These are phyloP conservation scores for Caenorhabditis tropicalis DNA, from an alignment of 1,140 invertebrate genomes.

Conservation along the genomic window DNA sequence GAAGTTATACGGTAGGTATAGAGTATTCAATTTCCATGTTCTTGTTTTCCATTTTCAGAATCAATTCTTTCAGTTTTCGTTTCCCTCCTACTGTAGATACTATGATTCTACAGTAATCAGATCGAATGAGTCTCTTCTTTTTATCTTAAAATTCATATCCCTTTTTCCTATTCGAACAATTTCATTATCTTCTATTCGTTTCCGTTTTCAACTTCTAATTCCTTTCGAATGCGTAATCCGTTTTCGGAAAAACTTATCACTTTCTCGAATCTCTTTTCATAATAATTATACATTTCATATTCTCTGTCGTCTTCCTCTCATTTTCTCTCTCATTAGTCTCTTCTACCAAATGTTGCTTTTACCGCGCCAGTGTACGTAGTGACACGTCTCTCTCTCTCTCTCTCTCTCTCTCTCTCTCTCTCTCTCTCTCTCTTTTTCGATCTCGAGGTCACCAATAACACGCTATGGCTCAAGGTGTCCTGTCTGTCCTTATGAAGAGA, in stretches of 20 bases:
- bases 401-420: neutral
- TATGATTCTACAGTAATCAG: too few relatives aligned
- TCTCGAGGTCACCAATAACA: slow-evolving; percentile 14
- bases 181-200: neutral
- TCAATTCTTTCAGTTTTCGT: too few relatives aligned
- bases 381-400: neutral
- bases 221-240: neutral
- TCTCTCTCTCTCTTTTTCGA: neutral
- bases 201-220: neutral
- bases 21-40: too few relatives aligned
- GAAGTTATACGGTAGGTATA: too few relatives aligned
- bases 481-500: slow-evolving; percentile 25
- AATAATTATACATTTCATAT: neutral
- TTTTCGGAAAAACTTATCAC: slow-evolving; percentile 24
- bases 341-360: slow-evolving; percentile 39
- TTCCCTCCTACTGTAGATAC: too few relatives aligned
- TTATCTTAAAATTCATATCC: too few relatives aligned
- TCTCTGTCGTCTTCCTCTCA: too few relatives aligned
- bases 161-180: neutral
- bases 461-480: slow-evolving; percentile 27
- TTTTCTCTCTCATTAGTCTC: slow-evolving; percentile 28
- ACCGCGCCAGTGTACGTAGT: neutral
- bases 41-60: too few relatives aligned
- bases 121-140: too few relatives aligned
- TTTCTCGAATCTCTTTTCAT: slow-evolving; percentile 12